Conservation (phyloP, 2,888 invertebrate genomes). For the Sphinx pinastri region DNA sequence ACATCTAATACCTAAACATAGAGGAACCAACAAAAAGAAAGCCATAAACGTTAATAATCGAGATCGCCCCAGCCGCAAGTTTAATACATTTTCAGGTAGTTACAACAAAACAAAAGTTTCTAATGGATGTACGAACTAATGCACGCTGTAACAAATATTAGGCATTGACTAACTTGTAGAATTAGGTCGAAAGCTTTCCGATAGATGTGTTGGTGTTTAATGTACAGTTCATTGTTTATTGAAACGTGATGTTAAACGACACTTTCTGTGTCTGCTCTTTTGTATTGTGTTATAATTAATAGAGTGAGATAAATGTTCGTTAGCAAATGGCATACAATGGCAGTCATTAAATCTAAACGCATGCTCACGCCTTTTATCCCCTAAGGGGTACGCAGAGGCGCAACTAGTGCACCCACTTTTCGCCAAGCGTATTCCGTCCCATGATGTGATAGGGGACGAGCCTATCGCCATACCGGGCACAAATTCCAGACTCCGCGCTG, state of each 20-base stretch:
- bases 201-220: background rate
- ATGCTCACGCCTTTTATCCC: no score
- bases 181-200: conserved; percentile 24
- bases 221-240: background rate
- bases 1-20: background rate
- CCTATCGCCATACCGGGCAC: no score
- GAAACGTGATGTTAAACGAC: background rate
- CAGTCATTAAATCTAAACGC: no score
- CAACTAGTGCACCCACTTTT: no score
- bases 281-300: no score
- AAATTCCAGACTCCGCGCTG: no score
- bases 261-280: background rate
- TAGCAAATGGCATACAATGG: no score
- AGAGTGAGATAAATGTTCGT: no score
- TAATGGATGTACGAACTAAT: conserved; percentile 19
- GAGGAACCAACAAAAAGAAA: background rate
- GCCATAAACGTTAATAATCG: background rate
- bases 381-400: no score
- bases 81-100: background rate
- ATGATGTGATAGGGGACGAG: no score
- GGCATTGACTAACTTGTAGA: conserved; percentile 20
- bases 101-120: conserved; percentile 4
- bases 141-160: conserved; percentile 12
- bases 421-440: no score
- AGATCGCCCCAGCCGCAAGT: background rate